A percentile compares a stretch with the other conserved stretches of the same genome.
phyloP scores from a whole-genome alignment of 1,140 invertebrate genomes.

The Drosophila guanche region DNA sequence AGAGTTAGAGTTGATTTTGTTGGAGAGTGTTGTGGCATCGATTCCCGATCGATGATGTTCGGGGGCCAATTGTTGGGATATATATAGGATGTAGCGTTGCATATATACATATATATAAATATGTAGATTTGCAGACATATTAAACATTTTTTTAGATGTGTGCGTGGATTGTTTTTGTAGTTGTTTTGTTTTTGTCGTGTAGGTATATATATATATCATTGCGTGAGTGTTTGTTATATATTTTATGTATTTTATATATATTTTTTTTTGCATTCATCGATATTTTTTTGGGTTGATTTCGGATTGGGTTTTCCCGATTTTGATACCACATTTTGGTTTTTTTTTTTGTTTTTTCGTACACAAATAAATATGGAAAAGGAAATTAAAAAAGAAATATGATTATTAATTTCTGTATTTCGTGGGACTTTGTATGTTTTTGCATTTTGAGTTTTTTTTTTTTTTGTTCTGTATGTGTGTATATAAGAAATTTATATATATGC shows the following conservation, averaged over 20 bases:
- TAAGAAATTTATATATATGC: constrained; percentile 13
- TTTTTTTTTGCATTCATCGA: constrained; percentile 73
- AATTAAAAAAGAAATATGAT: constrained; percentile 83
- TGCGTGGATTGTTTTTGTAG: constrained; percentile 42
- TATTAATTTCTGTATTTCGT: constrained; percentile 81
- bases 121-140: constrained; percentile 19
- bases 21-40: constrained; percentile 1
- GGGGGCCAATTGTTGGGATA: neutral
- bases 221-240: constrained; percentile 64
- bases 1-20: constrained; percentile 25
- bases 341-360: constrained; percentile 83
- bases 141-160: constrained; percentile 59
- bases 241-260: constrained; percentile 54
- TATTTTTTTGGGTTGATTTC: constrained; percentile 68
- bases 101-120: constrained; percentile 32
- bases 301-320: constrained; percentile 77
- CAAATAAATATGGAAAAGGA: constrained; percentile 84
- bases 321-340: constrained; percentile 83
- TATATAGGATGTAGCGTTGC: constrained; percentile 15
- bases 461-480: constrained; percentile 25
- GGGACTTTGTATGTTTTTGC: constrained; percentile 46
- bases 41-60: constrained; percentile 20
- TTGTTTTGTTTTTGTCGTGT: constrained; percentile 20
- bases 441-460: constrained; percentile 35
- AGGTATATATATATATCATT: constrained; percentile 50